Percentiles rank a stretch among this genome's conserved stretches.
phyloP scores from a whole-genome alignment of 2,888 invertebrate species.

The Suillia variegata region DNA sequence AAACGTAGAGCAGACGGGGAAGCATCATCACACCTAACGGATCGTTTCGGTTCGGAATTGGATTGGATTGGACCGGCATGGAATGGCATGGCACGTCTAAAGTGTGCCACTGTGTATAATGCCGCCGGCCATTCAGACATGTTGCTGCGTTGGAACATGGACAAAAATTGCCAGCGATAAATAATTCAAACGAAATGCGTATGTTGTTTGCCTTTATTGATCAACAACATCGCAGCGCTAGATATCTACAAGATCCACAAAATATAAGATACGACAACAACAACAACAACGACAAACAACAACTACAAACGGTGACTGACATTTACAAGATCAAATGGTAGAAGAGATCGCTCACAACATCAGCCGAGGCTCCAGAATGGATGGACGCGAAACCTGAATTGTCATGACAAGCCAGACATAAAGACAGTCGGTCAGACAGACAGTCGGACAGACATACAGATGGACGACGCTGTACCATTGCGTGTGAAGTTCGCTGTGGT shows the following conservation, averaged over 20 bases:
- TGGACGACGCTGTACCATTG: not conserved
- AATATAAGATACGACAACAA: no score
- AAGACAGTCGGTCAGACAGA: no score
- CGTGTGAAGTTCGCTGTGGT: not conserved
- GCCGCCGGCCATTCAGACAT: not conserved
- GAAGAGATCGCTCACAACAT: not conserved
- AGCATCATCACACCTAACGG: not conserved
- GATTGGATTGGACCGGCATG: no score
- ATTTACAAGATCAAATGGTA: constrained; percentile 32
- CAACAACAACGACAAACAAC: no score
- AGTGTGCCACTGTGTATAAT: not conserved
- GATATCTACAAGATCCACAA: constrained; percentile 8
- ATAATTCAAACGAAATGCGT: not conserved
- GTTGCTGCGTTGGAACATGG: not conserved
- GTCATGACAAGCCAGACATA: constrained; percentile 7
- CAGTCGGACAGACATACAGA: not conserved
- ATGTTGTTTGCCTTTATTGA: not conserved
- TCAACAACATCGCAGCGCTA: no score
- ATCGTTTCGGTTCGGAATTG: no score
- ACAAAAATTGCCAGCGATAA: not conserved
- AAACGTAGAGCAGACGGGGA: not conserved
- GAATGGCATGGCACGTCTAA: not conserved
- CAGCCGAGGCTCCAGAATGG: constrained; percentile 10
- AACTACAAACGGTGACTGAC: constrained; percentile 29
- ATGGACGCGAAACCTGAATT: constrained; percentile 3